Percentiles rank a stretch among this genome's conserved stretches.
Conservation (phyloP, 2,797 vertebrate genomes). For the Danio kyathit region DNA sequence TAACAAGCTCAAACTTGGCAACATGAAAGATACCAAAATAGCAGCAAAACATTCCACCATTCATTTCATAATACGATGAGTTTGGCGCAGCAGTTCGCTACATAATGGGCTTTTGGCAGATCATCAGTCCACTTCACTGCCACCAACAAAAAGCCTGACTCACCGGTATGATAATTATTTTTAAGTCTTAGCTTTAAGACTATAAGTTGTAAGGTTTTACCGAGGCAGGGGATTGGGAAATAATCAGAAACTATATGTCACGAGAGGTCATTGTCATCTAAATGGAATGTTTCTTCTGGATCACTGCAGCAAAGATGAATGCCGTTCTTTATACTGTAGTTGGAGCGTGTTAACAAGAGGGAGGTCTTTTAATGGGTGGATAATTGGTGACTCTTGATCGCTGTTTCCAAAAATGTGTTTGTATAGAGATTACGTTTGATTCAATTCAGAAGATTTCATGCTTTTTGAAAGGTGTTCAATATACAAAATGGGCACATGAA, state of each 20-base stretch:
- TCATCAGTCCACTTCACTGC: slow-evolving; percentile 34
- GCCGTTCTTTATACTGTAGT: slow-evolving; percentile 7
- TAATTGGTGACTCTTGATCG: background rate
- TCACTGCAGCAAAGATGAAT: background rate
- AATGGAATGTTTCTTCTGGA: slow-evolving; percentile 7
- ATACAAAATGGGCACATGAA: no score
- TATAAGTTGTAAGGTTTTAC: slow-evolving; percentile 12
- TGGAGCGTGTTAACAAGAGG: background rate
- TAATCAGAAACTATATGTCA: background rate
- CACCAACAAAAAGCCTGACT: slow-evolving; percentile 24
- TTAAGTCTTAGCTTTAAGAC: slow-evolving; percentile 21
- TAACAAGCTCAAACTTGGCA: slow-evolving; percentile 49
- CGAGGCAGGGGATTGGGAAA: slow-evolving; percentile 9
- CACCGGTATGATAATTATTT: slow-evolving; percentile 2
- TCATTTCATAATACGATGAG: slow-evolving; percentile 43
- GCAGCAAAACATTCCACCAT: slow-evolving; percentile 37
- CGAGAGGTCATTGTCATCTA: background rate
- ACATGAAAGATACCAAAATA: slow-evolving; percentile 41
- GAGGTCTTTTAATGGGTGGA: background rate
- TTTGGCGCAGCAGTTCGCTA: slow-evolving; percentile 22
- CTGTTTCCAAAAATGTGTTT: background rate
- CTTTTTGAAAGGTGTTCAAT: no score
- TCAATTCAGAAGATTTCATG: background rate
- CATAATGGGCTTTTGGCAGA: slow-evolving; percentile 42
- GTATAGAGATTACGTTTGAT: background rate